Base-by-base conservation (phyloP, 2,888 invertebrate genomes). In the Thalpophila matura region DNA sequence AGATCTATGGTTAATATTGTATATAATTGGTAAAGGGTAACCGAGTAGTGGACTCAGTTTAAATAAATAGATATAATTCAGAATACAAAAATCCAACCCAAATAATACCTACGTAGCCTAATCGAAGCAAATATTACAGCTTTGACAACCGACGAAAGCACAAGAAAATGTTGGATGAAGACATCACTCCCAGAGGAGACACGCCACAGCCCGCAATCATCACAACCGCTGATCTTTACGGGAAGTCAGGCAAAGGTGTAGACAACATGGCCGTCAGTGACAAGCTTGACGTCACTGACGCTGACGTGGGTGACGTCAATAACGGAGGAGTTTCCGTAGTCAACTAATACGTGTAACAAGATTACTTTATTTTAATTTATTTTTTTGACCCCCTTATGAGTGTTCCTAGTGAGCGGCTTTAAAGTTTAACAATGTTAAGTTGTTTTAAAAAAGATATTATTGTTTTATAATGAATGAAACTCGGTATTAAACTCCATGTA, bases 101-200 rank as follows among this genome's bases (percentile, higher is more conserved):
- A 22, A 9, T 6, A 24, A 14, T 2, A 20, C 4, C 2, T 18
- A 12, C 24, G 27, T 4, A 10, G 9, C 9, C 49, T 68, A 45
- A 69, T 59, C 24, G 42, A 27, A 16, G 1, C 3, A 22, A 29
- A 20, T 24, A 7, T 68, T 68, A 37, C 89, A 94, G 94, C 83
- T 77, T 88, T 85, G 68, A 63, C 84, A 89, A 87, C 86, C 77
- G 93, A 86, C 82, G 86, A 81, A 82, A 88, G 47, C 90, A 87
- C 82, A 88, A 93, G 85, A 91, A 94, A 88, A 89, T 92, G 84
- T 56, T 89, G 79, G 94, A 93, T 83, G 92, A 92, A 82, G 82
- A 81, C 74, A 64, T 78, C 85, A 76, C 87, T 74, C 86, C 91
- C 71, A 77, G 89, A 80, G 84, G 90, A 81, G 89, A 87, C 68